Conservation (phyloP, 2,888 invertebrate species). For the Steromphala cineraria region DNA sequence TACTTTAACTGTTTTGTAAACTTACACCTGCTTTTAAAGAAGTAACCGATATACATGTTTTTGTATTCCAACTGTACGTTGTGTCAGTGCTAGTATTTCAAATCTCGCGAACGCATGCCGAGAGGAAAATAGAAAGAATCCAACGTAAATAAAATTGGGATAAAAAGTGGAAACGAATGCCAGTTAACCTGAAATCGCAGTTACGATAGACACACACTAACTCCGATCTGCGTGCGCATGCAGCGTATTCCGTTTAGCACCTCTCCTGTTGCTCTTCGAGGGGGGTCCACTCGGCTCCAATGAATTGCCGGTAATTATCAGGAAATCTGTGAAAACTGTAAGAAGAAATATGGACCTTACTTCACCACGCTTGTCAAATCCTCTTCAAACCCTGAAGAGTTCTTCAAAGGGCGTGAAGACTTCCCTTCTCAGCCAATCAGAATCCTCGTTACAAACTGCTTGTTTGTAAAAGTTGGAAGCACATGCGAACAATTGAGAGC, state of each 20-base stretch:
- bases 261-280: neutral
- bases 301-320: slow-evolving; percentile 11
- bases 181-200: neutral
- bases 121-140: neutral
- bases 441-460: neutral
- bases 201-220: neutral
- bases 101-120: neutral
- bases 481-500: slow-evolving; percentile 11
- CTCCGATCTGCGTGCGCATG: neutral
- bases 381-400: neutral
- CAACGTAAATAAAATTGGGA: slow-evolving; percentile 7
- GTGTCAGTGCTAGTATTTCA: too few species aligned
- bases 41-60: too few species aligned
- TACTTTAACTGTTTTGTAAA: too few species aligned
- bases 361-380: neutral
- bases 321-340: slow-evolving; percentile 15
- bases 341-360: neutral
- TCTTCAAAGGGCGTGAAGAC: slow-evolving; percentile 8
- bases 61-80: too few species aligned
- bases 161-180: slow-evolving; percentile 15
- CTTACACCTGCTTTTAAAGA: too few species aligned
- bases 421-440: neutral
- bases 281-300: slow-evolving; percentile 9
- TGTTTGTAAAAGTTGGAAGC: neutral
- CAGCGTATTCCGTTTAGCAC: neutral